These are phyloP conservation scores for Criorhina ranunculi DNA, from an alignment of 2,888 invertebrate genomes.

Conservation along the genomic window DNA sequence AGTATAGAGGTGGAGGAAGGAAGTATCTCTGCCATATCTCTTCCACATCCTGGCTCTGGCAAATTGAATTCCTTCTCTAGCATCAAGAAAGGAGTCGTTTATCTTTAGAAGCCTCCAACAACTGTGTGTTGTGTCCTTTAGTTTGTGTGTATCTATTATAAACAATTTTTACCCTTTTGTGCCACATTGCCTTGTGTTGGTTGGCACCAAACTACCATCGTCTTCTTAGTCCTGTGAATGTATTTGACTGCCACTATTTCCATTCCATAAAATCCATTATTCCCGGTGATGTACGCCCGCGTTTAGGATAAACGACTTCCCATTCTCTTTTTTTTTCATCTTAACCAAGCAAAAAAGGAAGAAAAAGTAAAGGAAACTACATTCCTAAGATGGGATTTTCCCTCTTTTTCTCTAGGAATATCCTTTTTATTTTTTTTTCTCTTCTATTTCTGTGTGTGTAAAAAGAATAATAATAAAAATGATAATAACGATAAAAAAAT, in stretches of 20 bases:
- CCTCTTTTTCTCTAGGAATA: constrained; percentile 52
- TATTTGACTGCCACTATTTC: constrained; percentile 75
- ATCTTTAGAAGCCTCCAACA: constrained; percentile 53
- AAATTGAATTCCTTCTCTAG: constrained; percentile 68
- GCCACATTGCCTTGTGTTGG: not conserved
- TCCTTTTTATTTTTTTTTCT: constrained; percentile 21
- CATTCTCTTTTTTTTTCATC: constrained; percentile 55
- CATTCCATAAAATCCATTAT: constrained; percentile 76
- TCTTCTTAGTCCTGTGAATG: constrained; percentile 51
- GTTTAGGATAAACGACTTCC: constrained; percentile 74
- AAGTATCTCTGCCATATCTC: constrained; percentile 53
- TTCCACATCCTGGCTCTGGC: constrained; percentile 59
- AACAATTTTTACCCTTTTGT: constrained; percentile 61
- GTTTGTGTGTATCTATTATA: constrained; percentile 36
- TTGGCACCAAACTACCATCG: constrained; percentile 13
- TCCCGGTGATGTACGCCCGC: constrained; percentile 70
- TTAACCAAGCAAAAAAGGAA: constrained; percentile 35
- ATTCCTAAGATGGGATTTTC: constrained; percentile 57
- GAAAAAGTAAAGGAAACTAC: constrained; percentile 40
- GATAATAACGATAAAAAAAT: constrained; percentile 72
- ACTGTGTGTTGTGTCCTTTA: not conserved
- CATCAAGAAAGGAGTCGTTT: constrained; percentile 59
- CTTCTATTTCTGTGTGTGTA: constrained; percentile 20
- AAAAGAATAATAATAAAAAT: constrained; percentile 62
- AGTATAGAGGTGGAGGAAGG: constrained; percentile 4